phyloP scores from a whole-genome alignment of 2,113 vertebrate genomes.

The Drymodes brunneopygia region DNA sequence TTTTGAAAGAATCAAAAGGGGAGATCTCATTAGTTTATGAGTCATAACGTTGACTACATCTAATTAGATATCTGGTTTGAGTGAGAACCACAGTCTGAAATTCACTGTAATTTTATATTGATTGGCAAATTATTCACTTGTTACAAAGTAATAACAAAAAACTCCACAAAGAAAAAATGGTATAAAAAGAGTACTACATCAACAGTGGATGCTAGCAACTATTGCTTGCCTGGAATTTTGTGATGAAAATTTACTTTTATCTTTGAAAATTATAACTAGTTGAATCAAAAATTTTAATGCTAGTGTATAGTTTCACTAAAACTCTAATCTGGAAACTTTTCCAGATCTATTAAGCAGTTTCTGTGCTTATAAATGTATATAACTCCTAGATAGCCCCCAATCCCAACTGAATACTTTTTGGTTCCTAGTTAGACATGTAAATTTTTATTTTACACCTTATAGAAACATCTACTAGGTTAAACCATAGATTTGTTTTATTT shows the following conservation, averaged over 20 bases:
- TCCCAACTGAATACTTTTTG: not conserved
- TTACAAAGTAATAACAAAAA: conserved; percentile 13
- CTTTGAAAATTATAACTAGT: not conserved
- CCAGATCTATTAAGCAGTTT: not conserved
- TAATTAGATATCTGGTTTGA: conserved; percentile 51
- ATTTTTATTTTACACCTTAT: not conserved
- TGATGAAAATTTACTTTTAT: not conserved
- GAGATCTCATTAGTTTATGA: conserved; percentile 51
- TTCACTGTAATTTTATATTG: conserved; percentile 59
- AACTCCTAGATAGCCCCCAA: not conserved
- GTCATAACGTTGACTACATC: conserved; percentile 38
- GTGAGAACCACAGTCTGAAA: conserved; percentile 23
- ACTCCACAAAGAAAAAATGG: not conserved
- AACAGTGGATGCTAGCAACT: not conserved
- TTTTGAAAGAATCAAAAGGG: conserved; percentile 24
- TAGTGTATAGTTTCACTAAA: not conserved
- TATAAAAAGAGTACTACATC: not conserved
- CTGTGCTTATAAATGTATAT: not conserved
- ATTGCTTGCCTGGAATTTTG: not conserved
- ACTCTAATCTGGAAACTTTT: not conserved
- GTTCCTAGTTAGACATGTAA: not conserved
- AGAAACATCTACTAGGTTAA: not conserved
- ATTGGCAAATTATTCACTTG: conserved; percentile 56
- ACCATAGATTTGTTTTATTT: not conserved
- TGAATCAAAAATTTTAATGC: not conserved